phyloP scores from a whole-genome alignment of 2,113 vertebrate genomes.

The Globicephala melas region DNA sequence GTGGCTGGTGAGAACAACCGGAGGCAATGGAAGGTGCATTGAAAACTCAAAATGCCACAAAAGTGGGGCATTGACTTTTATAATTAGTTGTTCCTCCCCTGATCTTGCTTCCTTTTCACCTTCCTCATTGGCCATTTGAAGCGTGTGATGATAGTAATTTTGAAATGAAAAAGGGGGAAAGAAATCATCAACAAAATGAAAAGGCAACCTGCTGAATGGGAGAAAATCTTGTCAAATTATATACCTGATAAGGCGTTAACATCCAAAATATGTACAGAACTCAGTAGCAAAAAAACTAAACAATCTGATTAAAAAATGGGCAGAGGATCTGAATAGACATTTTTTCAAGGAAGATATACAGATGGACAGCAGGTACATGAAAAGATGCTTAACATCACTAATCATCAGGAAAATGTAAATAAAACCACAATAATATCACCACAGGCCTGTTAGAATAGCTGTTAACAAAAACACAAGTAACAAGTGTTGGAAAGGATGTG shows the following conservation, averaged over 20 bases:
- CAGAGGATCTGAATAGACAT: neutral
- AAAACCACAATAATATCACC: too few relatives aligned
- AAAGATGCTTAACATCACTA: neutral
- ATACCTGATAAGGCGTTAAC: neutral
- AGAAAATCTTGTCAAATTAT: neutral
- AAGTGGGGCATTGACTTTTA: neutral
- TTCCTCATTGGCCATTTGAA: neutral
- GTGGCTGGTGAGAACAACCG: neutral
- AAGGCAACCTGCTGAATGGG: neutral
- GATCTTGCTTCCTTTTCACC: constrained; percentile 23
- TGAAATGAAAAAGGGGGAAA: neutral
- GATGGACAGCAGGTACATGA: neutral
- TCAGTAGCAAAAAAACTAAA: neutral
- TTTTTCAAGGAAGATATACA: neutral
- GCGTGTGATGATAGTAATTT: neutral
- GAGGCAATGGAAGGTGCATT: neutral
- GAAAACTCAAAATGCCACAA: constrained; percentile 4
- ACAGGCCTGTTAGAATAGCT: too few relatives aligned
- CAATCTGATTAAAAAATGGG: neutral
- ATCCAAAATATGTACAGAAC: neutral
- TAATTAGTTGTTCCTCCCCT: neutral
- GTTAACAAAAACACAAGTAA: too few relatives aligned
- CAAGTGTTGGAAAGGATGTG: too few relatives aligned
- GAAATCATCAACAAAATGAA: neutral
- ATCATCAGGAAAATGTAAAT: neutral